These are phyloP conservation scores for Solenodon paradoxus DNA, from an alignment of 2,113 vertebrate species.

Conservation along the genomic window DNA sequence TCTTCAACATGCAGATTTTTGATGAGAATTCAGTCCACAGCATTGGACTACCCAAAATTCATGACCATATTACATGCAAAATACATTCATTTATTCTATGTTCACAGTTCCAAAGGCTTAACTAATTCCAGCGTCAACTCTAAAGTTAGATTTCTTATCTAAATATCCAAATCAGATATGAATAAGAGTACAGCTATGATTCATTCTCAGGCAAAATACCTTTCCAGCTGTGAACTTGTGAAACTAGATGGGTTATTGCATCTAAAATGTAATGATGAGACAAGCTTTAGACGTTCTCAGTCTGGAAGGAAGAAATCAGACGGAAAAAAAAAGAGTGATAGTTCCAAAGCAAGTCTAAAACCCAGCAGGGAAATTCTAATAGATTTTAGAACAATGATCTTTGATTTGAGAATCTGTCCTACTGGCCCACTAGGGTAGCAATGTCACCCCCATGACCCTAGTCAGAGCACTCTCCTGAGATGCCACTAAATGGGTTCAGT, in stretches of 20 bases:
- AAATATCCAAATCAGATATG: background rate
- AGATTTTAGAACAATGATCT: background rate
- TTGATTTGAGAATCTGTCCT: background rate
- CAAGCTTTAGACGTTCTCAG: background rate
- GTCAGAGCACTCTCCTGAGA: background rate
- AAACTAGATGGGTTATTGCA: background rate
- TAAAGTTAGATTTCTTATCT: background rate
- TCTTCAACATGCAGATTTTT: background rate
- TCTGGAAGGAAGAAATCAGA: background rate
- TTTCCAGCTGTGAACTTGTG: background rate
- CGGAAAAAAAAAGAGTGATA: background rate
- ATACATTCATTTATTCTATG: background rate
- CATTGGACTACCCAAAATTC: background rate
- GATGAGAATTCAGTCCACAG: background rate
- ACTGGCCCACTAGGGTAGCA: background rate
- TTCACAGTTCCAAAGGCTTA: background rate
- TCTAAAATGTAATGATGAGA: background rate
- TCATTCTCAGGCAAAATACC: background rate
- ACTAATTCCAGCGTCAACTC: background rate
- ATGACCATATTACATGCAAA: background rate
- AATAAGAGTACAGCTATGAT: background rate
- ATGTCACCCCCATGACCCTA: background rate
- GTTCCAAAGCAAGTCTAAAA: background rate
- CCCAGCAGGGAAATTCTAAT: background rate
- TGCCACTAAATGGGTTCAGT: background rate